Conservation (phyloP, 2,888 invertebrate species). For the Tenthredo distinguenda region DNA sequence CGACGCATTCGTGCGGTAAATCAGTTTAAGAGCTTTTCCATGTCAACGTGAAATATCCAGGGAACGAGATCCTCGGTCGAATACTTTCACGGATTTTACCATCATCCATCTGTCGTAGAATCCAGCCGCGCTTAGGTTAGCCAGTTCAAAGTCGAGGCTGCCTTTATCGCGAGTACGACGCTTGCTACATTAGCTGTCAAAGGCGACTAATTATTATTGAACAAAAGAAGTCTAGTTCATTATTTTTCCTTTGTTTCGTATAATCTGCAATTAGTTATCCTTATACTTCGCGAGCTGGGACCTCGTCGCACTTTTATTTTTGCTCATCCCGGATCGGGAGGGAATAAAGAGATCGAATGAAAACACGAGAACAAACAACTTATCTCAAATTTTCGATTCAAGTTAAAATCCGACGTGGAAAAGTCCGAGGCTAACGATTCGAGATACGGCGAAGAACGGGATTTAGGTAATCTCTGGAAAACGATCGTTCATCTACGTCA, state of each 20-base stretch:
- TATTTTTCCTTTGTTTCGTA: background rate
- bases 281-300: background rate
- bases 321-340: background rate
- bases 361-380: background rate
- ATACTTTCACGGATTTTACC: background rate
- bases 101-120: background rate
- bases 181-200: background rate
- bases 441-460: background rate
- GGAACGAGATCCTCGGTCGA: background rate
- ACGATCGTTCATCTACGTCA: slow-evolving; percentile 22
- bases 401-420: background rate
- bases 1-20: background rate
- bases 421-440: background rate
- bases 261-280: background rate
- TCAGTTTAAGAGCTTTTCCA: slow-evolving; percentile 36
- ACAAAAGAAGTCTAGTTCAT: slow-evolving; percentile 4
- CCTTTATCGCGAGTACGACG: background rate
- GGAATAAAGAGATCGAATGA: background rate
- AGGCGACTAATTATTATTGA: background rate
- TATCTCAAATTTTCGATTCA: background rate
- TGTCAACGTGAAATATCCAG: background rate
- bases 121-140: background rate
- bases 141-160: background rate
- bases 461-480: background rate
- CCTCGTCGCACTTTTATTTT: background rate